A percentile compares a stretch with the other conserved stretches of the same genome.
Conservation (phyloP, 2,113 vertebrate species). For the Festucalex cinctus region DNA sequence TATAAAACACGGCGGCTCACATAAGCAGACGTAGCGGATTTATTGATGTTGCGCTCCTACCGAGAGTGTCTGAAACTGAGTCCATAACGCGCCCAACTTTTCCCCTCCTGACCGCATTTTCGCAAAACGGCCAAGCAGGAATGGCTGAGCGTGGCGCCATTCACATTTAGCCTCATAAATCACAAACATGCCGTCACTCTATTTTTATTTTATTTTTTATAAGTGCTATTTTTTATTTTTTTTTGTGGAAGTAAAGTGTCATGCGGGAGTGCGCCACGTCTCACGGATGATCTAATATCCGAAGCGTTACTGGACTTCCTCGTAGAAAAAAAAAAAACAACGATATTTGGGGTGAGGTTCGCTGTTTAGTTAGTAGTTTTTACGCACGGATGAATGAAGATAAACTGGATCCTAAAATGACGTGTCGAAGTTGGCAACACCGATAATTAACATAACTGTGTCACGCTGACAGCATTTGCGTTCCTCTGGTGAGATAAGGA, state of each 20-base stretch:
- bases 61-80: constrained; percentile 6
- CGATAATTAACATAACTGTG: not conserved
- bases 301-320: constrained; percentile 30
- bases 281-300: constrained; percentile 32
- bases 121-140: not conserved
- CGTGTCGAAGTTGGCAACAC: not conserved
- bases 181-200: constrained; percentile 1
- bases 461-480: not conserved
- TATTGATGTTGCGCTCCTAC: constrained; percentile 29
- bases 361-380: constrained; percentile 16
- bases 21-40: not conserved
- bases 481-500: not conserved
- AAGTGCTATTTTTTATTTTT: not conserved
- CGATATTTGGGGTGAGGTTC: not conserved
- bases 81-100: constrained; percentile 51
- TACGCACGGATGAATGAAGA: constrained; percentile 43
- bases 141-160: not conserved
- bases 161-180: not conserved
- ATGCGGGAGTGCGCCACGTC: constrained; percentile 50
- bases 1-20: not conserved
- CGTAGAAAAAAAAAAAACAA: not conserved
- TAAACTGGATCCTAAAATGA: not conserved
- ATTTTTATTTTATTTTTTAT: too few relatives aligned
- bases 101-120: not conserved
- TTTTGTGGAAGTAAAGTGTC: constrained; percentile 5